Conservation (phyloP, 2,113 vertebrate genomes). For the Acrocephalus kingi region DNA sequence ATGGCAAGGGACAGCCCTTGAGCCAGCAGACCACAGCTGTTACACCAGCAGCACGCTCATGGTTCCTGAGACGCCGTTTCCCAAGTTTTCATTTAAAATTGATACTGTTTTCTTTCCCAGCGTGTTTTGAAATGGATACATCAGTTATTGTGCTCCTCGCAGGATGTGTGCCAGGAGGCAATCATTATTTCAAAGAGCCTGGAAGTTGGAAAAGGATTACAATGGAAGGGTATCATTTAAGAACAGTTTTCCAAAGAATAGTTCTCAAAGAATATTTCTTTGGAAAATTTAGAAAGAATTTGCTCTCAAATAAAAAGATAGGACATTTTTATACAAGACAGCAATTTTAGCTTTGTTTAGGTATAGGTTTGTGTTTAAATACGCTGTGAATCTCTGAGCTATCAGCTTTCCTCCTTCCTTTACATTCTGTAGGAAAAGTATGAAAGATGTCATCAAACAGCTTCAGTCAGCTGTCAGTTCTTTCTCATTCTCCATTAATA, state of each 20-base stretch:
- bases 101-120: background rate
- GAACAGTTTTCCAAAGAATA: background rate
- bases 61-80: background rate
- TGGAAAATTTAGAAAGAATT: background rate
- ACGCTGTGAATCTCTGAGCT: background rate
- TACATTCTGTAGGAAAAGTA: background rate
- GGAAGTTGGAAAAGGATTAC: background rate
- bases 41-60: rapidly evolving
- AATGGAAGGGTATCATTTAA: constrained; percentile 11
- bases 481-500: background rate
- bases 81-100: background rate
- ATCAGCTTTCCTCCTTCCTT: background rate
- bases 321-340: background rate
- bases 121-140: background rate
- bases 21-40: background rate
- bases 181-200: background rate
- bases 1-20: background rate
- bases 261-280: background rate
- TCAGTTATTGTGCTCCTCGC: background rate
- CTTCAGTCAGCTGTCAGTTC: background rate
- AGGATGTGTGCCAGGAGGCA: background rate
- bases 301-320: background rate
- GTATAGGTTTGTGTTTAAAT: background rate
- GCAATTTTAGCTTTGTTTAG: constrained; percentile 12
- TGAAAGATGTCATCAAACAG: background rate